Percentiles rank a stretch among this genome's conserved stretches.
These are phyloP conservation scores for Coranthus polyacanthus DNA, from an alignment of 2,797 vertebrate species.

Conservation along the genomic window DNA sequence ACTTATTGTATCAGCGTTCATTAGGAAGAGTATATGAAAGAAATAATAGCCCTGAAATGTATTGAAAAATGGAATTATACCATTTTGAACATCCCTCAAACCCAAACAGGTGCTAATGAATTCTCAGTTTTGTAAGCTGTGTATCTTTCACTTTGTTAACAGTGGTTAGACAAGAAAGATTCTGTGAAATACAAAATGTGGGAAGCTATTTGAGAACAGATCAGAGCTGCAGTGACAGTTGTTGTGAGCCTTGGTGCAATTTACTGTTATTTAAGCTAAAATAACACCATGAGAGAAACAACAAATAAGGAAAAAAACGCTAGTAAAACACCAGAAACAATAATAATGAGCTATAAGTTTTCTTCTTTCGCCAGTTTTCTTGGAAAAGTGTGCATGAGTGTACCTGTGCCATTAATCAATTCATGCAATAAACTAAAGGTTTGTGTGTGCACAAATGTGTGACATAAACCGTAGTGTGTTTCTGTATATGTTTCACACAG, in stretches of 20 bases:
- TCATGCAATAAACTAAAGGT: background rate
- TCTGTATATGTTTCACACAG: conserved; percentile 31
- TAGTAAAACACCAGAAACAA: conserved; percentile 1
- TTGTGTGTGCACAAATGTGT: conserved; percentile 11
- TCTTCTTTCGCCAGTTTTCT: background rate
- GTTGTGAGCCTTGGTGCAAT: conserved; percentile 13
- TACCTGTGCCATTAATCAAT: background rate
- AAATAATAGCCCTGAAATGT: background rate
- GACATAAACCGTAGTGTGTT: conserved; percentile 25
- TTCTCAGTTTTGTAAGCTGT: background rate
- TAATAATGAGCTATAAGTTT: conserved; percentile 1
- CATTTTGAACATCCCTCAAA: conserved; percentile 6
- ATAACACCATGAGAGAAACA: background rate
- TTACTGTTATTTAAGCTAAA: conserved; percentile 17
- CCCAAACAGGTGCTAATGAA: conserved; percentile 10
- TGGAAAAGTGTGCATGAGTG: conserved; percentile 3
- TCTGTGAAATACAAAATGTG: conserved; percentile 1
- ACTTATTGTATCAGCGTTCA: conserved; percentile 26
- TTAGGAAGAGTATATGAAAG: conserved; percentile 12
- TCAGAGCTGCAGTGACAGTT: background rate
- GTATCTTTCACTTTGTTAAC: background rate
- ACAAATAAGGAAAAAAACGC: too few relatives aligned
- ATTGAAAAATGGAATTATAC: conserved; percentile 6
- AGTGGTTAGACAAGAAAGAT: conserved; percentile 10
- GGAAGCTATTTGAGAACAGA: background rate